phyloP scores from a whole-genome alignment of 2,888 invertebrate genomes.

The Acanthacorydalis orientalis region DNA sequence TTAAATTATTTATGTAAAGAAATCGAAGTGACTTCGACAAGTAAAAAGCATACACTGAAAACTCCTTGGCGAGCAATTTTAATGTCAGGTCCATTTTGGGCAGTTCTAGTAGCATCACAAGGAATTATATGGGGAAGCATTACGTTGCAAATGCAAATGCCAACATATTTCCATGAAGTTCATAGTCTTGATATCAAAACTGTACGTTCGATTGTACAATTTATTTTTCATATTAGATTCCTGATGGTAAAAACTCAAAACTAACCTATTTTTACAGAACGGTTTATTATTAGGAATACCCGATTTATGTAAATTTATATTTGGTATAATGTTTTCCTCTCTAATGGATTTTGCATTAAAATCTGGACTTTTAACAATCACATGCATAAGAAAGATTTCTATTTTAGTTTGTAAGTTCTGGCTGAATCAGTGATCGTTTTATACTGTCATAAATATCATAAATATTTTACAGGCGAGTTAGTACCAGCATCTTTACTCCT shows the following conservation, averaged over 20 bases:
- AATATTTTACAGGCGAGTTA: constrained; percentile 9
- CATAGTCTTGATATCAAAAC: constrained; percentile 11
- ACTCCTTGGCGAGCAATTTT: constrained; percentile 12
- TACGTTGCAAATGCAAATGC: constrained; percentile 12
- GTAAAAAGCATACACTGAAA: not conserved
- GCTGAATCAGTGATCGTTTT: not conserved
- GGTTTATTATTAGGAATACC: constrained; percentile 12
- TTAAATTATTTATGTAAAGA: constrained; percentile 10
- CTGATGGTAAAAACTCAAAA: not conserved
- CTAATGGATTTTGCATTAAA: constrained; percentile 11
- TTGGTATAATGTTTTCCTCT: constrained; percentile 12
- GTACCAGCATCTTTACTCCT: constrained; percentile 10
- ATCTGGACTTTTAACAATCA: constrained; percentile 9
- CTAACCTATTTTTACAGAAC: constrained; percentile 10
- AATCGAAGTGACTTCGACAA: constrained; percentile 5
- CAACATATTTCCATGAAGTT: constrained; percentile 11
- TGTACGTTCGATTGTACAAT: constrained; percentile 7
- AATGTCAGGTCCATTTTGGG: constrained; percentile 12
- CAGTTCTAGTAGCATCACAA: constrained; percentile 10
- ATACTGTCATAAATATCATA: not conserved
- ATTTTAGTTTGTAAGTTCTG: constrained; percentile 10
- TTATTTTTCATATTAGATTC: not conserved
- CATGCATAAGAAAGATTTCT: constrained; percentile 11
- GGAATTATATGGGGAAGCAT: constrained; percentile 13
- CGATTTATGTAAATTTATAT: constrained; percentile 12